Conservation (phyloP, 2,888 invertebrate genomes). For the Xylocampa areola region DNA sequence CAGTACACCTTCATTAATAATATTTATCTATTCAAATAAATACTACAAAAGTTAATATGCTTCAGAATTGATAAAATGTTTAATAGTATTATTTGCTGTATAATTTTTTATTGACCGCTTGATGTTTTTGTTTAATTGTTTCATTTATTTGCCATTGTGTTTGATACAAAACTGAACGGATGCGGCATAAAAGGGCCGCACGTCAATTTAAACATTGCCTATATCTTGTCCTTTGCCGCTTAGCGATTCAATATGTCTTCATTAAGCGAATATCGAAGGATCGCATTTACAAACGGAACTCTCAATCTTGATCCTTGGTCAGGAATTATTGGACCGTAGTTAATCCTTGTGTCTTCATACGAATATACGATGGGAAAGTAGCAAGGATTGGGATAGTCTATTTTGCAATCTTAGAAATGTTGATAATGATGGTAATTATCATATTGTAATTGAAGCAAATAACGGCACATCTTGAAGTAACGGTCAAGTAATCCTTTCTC, state of each 20-base stretch:
- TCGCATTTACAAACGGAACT: conserved; percentile 84
- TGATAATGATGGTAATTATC: conserved; percentile 16
- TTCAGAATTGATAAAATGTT: conserved; percentile 38
- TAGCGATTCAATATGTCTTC: conserved; percentile 90
- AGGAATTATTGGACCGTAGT: conserved; percentile 77
- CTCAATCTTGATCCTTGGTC: conserved; percentile 85
- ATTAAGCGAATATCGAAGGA: conserved; percentile 87
- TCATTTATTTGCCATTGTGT: conserved; percentile 63
- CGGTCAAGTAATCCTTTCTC: conserved; percentile 42
- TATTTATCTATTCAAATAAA: conserved; percentile 16
- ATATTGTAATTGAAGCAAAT: conserved; percentile 22
- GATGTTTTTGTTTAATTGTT: conserved; percentile 57
- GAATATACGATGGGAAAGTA: conserved; percentile 36
- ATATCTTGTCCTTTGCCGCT: conserved; percentile 85
- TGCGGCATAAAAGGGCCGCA: conserved; percentile 81
- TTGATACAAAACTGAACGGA: conserved; percentile 69
- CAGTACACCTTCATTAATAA: conserved; percentile 42
- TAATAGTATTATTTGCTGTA: conserved; percentile 23
- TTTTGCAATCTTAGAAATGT: conserved; percentile 17
- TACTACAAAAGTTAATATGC: conserved; percentile 13
- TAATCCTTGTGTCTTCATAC: conserved; percentile 69
- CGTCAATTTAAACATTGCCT: conserved; percentile 87
- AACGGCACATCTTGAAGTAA: conserved; percentile 23
- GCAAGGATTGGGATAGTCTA: conserved; percentile 15
- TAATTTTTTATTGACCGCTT: conserved; percentile 43